phyloP scores from a whole-genome alignment of 2,888 invertebrate genomes.

The Nipponacmea schrenckii region DNA sequence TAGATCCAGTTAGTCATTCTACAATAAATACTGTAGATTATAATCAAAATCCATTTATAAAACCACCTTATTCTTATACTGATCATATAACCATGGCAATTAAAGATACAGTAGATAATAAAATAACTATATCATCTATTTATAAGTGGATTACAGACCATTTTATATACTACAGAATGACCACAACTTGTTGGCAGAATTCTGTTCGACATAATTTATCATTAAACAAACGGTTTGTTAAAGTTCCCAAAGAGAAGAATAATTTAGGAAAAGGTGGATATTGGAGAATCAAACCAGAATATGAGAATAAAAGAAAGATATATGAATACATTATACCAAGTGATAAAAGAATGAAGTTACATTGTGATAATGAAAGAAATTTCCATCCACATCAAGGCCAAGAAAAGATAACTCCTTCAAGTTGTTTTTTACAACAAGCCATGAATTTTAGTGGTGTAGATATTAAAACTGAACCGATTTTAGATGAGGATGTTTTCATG shows the following conservation, averaged over 20 bases:
- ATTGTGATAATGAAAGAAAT: too few relatives aligned
- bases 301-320: too few relatives aligned
- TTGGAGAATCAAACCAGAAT: slow-evolving; percentile 6
- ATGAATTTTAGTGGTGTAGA: too few relatives aligned
- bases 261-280: slow-evolving; percentile 2
- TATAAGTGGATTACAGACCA: not conserved
- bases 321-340: not conserved
- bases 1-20: too few relatives aligned
- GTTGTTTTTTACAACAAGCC: too few relatives aligned
- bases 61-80: not conserved
- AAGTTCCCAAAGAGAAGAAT: not conserved
- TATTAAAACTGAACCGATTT: too few relatives aligned
- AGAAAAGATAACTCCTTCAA: too few relatives aligned
- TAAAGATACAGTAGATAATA: not conserved
- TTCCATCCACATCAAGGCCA: too few relatives aligned
- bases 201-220: not conserved
- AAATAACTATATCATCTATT: not conserved
- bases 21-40: not conserved
- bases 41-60: not conserved
- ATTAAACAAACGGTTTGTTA: not conserved
- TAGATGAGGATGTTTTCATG: too few relatives aligned
- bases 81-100: not conserved
- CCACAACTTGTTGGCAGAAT: not conserved
- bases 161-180: not conserved
- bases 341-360: not conserved